These are phyloP conservation scores for Neopelma chrysocephalum DNA, from an alignment of 2,797 vertebrate species.

Conservation along the genomic window DNA sequence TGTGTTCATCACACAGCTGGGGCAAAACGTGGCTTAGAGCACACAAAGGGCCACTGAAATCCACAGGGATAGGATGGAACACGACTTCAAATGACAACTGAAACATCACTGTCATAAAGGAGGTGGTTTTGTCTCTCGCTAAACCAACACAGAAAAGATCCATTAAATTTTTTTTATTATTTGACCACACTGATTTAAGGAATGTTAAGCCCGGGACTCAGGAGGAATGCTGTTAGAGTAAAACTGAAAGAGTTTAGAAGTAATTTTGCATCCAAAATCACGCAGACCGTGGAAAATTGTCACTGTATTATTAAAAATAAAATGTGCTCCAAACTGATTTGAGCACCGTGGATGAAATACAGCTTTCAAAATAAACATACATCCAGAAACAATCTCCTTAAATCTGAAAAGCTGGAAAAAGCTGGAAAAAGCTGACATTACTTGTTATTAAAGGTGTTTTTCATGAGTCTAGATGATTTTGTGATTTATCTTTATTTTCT, in stretches of 20 bases:
- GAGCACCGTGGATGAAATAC: not conserved
- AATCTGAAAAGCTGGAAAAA: not conserved
- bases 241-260: constrained; percentile 2
- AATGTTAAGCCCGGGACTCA: not conserved
- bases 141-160: not conserved
- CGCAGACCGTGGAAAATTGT: not conserved
- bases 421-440: not conserved
- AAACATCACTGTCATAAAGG: not conserved
- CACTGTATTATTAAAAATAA: constrained; percentile 34
- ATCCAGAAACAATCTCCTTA: not conserved
- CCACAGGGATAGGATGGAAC: not conserved
- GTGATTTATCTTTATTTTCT: constrained; percentile 24
- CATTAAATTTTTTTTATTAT: not conserved
- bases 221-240: not conserved
- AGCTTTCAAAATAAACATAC: not conserved
- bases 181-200: not conserved
- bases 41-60: not conserved
- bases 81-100: not conserved
- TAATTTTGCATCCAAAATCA: constrained; percentile 6
- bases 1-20: not conserved
- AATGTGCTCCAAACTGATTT: not conserved
- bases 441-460: not conserved
- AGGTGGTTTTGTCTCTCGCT: not conserved
- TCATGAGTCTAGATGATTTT: not conserved
- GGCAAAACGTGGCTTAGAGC: not conserved